Conservation (phyloP, 2,113 vertebrate genomes). For the Raphicerus campestris region DNA sequence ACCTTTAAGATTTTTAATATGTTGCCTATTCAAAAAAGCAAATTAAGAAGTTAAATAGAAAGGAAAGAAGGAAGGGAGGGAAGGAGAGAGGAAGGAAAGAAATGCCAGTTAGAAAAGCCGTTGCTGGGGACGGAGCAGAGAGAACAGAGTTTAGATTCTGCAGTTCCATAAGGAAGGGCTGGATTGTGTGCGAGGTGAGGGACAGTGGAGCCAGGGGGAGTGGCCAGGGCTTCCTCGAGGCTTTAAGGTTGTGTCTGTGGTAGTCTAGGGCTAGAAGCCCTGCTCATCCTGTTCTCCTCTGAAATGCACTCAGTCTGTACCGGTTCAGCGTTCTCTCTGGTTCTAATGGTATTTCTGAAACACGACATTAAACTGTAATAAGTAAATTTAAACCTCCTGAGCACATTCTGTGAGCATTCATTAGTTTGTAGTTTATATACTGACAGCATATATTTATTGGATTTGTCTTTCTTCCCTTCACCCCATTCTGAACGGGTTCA, state of each 20-base stretch:
- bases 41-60: background rate
- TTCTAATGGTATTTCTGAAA: background rate
- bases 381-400: background rate
- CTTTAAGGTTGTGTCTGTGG: background rate
- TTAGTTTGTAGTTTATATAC: background rate
- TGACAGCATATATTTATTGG: background rate
- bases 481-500: background rate
- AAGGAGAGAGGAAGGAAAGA: constrained; percentile 7
- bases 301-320: background rate
- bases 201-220: background rate
- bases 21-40: background rate
- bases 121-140: background rate
- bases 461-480: background rate
- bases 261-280: background rate
- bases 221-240: background rate
- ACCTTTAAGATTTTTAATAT: constrained; percentile 15
- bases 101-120: background rate
- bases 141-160: background rate
- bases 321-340: background rate
- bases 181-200: background rate
- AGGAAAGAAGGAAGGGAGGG: background rate
- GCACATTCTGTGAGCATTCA: background rate
- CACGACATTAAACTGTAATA: background rate
- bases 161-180: background rate
- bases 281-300: background rate